Base-by-base conservation (phyloP, 2,113 vertebrate genomes). In the Hyperopisus bebe region DNA sequence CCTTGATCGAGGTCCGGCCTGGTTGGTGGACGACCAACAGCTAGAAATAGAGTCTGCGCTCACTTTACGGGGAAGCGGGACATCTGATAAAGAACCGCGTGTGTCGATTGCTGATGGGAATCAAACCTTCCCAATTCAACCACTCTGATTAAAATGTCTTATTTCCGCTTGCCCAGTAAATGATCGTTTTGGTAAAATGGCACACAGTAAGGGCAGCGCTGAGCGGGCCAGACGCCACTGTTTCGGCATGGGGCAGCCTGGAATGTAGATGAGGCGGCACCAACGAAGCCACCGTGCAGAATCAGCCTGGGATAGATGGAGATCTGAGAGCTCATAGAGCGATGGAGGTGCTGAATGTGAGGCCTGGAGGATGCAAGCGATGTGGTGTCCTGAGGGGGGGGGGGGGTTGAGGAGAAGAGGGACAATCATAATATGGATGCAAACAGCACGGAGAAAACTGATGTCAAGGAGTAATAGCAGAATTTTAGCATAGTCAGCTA, bases 61-160 rank as follows among this genome's bases (percentile, higher is more conserved):
- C 86, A 77, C 44, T 90, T 80, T 90, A 47, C 35, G 44, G 21
- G 90, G 88, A 90, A 89, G 85, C 6, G 15, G 84, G 85, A 77
- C 58, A 89, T 89, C 90, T 48, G 88, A 90, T 91, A 88, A 90
- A 42, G 88, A 88, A 87, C 58, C 10, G 66, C 88, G 89, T 83
- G 91, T 92, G 90, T 92, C 90, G 90, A 91, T 90, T 92, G 89
- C 90, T 90, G 90, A 92, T 92, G 77, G 83, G 89, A 91, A 92
- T 90, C 91, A 86, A 80, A 80, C 84, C 90, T 87, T 88, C 86
- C 66, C 77, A 86, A n/a, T 80, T 87, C 39, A 90, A 90, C 89
- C 66, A 88, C 77, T 42, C 55, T 90, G 91, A 91, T 91, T 88
- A 83, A 74, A 90, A 85, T 74, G n/a, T 89, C 90, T 82, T 21